Percentiles rank a stretch among this genome's conserved stretches.
Conservation (phyloP, 92 coral and sea anemone genomes). For the Bergia puertoricense region DNA sequence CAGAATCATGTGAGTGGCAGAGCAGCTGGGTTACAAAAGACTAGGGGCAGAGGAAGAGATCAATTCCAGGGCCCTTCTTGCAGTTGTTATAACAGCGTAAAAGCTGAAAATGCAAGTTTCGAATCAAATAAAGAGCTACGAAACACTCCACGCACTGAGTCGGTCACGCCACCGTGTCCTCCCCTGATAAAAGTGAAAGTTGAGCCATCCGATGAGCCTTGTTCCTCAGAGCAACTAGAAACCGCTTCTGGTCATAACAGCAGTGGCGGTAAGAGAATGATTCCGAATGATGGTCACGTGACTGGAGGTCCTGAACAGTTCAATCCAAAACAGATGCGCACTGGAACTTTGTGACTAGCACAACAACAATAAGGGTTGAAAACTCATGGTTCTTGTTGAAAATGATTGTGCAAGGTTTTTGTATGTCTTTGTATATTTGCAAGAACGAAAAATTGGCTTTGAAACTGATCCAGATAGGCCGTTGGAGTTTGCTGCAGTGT, state of each 20-base stretch:
- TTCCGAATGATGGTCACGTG: background rate
- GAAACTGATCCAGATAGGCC: too few species aligned
- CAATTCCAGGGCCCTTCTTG: background rate
- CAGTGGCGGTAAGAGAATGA: background rate
- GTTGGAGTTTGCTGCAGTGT: too few species aligned
- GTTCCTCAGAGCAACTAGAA: background rate
- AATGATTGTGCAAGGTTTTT: too few species aligned
- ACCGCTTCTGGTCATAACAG: background rate
- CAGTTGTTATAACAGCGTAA: background rate
- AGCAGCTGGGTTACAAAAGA: background rate
- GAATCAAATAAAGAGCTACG: background rate
- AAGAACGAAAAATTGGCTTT: too few species aligned
- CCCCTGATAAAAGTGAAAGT: constrained; percentile 76
- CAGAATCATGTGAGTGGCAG: constrained; percentile 6
- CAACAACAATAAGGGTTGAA: background rate
- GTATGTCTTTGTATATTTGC: too few species aligned
- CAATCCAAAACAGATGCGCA: constrained; percentile 17
- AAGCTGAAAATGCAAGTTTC: background rate
- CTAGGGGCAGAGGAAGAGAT: constrained; percentile 7
- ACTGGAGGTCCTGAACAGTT: background rate
- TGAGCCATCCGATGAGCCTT: constrained; percentile 57
- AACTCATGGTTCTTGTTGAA: too few species aligned
- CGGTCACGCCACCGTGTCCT: constrained; percentile 64
- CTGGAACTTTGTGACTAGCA: background rate
- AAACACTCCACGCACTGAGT: background rate